A percentile compares a stretch with the other conserved stretches of the same genome.
Evolutionary conservation across 2,113 vertebrate genomes (phyloP).

Genomic region (Etia nguti): DNA sequence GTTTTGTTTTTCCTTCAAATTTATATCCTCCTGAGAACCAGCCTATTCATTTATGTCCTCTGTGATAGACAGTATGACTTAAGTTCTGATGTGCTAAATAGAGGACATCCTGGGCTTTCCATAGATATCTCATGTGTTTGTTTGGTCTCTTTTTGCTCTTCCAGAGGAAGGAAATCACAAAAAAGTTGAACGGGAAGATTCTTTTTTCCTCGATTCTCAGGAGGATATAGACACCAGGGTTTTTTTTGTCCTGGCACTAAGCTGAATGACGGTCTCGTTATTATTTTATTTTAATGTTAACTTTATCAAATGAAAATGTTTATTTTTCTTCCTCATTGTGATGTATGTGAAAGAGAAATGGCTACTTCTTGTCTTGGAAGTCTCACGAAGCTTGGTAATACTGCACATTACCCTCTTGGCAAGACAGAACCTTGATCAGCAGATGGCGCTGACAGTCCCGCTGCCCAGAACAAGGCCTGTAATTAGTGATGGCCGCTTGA

Average conservation of each 20-base stretch:
- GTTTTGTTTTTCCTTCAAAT: background rate
- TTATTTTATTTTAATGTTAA: background rate
- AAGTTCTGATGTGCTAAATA: background rate
- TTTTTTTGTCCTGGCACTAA: background rate
- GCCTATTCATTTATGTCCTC: background rate
- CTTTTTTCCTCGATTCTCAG: background rate
- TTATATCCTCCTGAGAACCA: background rate
- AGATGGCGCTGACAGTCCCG: background rate
- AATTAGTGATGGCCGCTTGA: fast-evolving
- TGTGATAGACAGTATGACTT: background rate
- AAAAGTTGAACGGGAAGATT: background rate
- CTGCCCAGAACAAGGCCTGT: background rate
- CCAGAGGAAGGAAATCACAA: background rate
- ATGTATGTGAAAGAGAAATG: background rate
- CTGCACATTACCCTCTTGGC: background rate
- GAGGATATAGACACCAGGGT: background rate
- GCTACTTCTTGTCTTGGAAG: background rate
- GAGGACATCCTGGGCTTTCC: background rate
- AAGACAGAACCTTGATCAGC: fast-evolving
- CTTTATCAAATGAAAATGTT: background rate
- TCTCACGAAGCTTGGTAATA: fast-evolving
- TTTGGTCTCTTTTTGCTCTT: fast-evolving
- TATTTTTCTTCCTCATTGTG: background rate
- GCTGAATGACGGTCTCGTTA: background rate
- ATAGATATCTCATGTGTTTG: background rate